These are phyloP conservation scores for Nemoura dubitans DNA, from an alignment of 2,888 invertebrate species.

Conservation along the genomic window DNA sequence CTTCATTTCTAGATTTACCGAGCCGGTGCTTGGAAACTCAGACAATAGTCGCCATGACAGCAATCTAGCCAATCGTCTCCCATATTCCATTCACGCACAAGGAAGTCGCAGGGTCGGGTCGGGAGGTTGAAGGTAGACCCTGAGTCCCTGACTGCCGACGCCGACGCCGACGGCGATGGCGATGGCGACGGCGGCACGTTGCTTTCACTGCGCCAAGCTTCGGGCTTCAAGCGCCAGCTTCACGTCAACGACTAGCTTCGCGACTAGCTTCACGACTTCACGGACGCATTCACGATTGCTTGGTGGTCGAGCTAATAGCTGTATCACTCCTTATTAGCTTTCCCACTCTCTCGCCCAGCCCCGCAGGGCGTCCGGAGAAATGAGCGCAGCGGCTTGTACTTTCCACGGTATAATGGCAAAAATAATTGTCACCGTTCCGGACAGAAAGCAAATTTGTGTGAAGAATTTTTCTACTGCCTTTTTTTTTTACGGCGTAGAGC, in stretches of 20 bases:
- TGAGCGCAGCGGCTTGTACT: not conserved
- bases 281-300: not conserved
- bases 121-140: no score
- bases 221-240: not conserved
- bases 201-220: not conserved
- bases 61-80: not conserved
- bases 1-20: not conserved
- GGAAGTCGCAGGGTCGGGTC: not conserved
- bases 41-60: constrained; percentile 12
- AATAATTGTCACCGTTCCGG: not conserved
- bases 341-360: not conserved
- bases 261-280: not conserved
- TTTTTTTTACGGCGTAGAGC: not conserved
- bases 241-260: not conserved
- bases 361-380: not conserved
- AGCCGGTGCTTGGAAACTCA: not conserved
- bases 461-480: not conserved
- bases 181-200: not conserved
- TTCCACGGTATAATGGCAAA: not conserved
- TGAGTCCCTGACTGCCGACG: no score
- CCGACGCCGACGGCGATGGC: not conserved
- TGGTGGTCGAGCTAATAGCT: not conserved
- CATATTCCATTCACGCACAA: not conserved
- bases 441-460: not conserved
- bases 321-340: constrained; percentile 12